phyloP scores from a whole-genome alignment of 2,797 vertebrate species.

The Phoeniculus purpureus region DNA sequence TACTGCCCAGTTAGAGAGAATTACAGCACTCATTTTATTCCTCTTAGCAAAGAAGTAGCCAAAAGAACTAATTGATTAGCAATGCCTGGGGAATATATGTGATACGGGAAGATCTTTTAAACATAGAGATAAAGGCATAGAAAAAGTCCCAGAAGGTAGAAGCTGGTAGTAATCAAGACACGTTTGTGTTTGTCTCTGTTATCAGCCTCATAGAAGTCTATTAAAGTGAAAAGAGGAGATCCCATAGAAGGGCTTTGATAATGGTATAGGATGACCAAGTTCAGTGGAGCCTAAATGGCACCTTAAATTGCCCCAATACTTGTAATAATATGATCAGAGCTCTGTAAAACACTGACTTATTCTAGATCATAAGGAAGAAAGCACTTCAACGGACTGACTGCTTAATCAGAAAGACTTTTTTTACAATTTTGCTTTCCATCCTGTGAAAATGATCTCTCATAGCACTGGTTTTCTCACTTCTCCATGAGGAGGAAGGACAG shows the following conservation, averaged over 20 bases:
- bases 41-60: not conserved
- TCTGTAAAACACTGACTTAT: not conserved
- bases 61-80: conserved; percentile 12
- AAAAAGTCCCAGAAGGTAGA: not conserved
- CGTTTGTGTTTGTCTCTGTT: not conserved
- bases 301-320: not conserved
- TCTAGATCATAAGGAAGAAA: not conserved
- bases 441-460: not conserved
- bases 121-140: not conserved
- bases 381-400: not conserved
- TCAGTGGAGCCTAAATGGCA: not conserved
- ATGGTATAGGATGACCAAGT: not conserved
- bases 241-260: not conserved
- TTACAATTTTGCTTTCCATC: not conserved
- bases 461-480: not conserved
- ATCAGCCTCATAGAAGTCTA: not conserved
- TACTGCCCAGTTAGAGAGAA: not conserved
- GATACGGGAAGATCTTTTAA: not conserved
- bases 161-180: not conserved
- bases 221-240: not conserved
- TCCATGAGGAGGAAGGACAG: not conserved
- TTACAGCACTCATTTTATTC: not conserved
- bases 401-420: not conserved
- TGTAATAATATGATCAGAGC: not conserved
- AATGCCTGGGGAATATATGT: not conserved